A percentile compares a stretch with the other conserved stretches of the same genome.
phyloP scores from a whole-genome alignment of 2,797 vertebrate genomes.

The Gambusia yucatana region DNA sequence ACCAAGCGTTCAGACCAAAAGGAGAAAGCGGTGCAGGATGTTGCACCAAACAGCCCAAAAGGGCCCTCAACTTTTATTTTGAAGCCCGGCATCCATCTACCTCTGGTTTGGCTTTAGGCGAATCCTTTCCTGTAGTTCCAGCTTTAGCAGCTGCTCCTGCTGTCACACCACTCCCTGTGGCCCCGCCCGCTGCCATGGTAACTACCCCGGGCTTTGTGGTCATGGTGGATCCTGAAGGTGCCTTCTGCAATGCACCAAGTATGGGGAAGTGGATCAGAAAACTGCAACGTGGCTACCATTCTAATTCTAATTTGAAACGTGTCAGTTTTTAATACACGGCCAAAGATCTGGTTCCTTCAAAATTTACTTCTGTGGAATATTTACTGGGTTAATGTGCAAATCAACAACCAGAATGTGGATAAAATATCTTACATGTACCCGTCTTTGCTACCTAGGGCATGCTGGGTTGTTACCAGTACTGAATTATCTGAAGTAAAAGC shows the following conservation, averaged over 20 bases:
- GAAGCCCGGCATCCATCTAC: slow-evolving; percentile 59
- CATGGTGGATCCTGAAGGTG: slow-evolving; percentile 61
- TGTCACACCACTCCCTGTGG: slow-evolving; percentile 32
- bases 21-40: slow-evolving; percentile 40
- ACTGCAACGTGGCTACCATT: neutral
- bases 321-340: neutral
- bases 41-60: slow-evolving; percentile 37
- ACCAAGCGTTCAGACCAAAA: slow-evolving; percentile 14
- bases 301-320: neutral
- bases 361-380: neutral
- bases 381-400: neutral
- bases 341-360: neutral
- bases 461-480: neutral
- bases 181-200: slow-evolving; percentile 39
- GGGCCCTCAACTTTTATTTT: slow-evolving; percentile 7
- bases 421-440: too few species aligned
- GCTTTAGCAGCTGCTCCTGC: slow-evolving; percentile 49
- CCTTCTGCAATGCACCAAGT: slow-evolving; percentile 75
- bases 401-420: neutral
- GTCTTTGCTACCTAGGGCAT: neutral
- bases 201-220: slow-evolving; percentile 55
- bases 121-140: slow-evolving; percentile 40
- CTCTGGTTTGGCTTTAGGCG: slow-evolving; percentile 64
- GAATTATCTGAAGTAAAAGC: neutral
- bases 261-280: slow-evolving; percentile 38